Percentiles rank a stretch among this genome's conserved stretches.
Conservation (phyloP, 1,140 invertebrate genomes). For the Leptinotarsa texana region DNA sequence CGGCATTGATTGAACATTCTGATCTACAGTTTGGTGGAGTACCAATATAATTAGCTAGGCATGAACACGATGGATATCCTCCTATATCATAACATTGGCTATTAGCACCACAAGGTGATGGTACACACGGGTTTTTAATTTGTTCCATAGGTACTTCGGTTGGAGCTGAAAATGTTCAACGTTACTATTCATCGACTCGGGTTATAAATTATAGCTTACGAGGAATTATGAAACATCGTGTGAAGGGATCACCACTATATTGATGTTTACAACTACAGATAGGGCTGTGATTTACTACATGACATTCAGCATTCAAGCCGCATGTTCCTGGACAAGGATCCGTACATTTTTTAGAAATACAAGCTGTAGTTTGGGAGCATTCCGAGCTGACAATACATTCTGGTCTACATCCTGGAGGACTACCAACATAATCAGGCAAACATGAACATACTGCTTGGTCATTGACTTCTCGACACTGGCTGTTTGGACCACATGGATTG, state of each 20-base stretch:
- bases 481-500: conserved; percentile 72
- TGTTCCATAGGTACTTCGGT: conserved; percentile 44
- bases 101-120: conserved; percentile 74
- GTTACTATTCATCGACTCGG: no score
- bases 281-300: conserved; percentile 70
- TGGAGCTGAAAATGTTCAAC: conserved; percentile 49
- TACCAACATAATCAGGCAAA: conserved; percentile 64
- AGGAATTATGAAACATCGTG: conserved; percentile 61
- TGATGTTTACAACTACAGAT: conserved; percentile 71
- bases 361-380: conserved; percentile 66
- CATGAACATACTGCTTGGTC: conserved; percentile 69
- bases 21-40: conserved; percentile 63
- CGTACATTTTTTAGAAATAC: conserved; percentile 67
- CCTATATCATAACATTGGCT: conserved; percentile 69
- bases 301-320: conserved; percentile 70
- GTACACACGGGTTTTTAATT: conserved; percentile 68
- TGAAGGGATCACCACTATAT: conserved; percentile 73
- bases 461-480: conserved; percentile 64
- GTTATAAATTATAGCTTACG: conserved; percentile 27
- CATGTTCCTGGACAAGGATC: conserved; percentile 67
- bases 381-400: conserved; percentile 69
- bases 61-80: conserved; percentile 67
- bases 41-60: conserved; percentile 60
- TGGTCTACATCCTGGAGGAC: conserved; percentile 66
- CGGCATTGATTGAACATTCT: conserved; percentile 74